phyloP scores from a whole-genome alignment of 2,113 vertebrate species.

The Strix uralensis region DNA sequence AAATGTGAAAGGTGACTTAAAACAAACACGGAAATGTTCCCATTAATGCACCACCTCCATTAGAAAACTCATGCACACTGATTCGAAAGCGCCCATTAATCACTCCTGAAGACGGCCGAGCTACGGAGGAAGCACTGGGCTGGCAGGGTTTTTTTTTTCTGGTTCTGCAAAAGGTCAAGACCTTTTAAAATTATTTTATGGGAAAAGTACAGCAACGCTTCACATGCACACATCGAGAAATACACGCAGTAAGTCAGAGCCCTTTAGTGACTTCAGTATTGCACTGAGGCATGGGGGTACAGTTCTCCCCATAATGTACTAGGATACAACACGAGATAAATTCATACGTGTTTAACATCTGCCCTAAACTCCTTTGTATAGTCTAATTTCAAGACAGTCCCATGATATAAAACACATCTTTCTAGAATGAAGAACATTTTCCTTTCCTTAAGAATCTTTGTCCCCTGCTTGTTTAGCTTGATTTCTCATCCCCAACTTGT shows the following conservation, averaged over 20 bases:
- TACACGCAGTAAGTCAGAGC: not conserved
- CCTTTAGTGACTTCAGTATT: not conserved
- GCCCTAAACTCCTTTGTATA: not conserved
- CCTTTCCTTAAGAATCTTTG: not conserved
- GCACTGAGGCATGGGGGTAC: accelerated
- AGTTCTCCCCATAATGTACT: accelerated
- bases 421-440: not conserved
- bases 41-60: not conserved
- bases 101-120: accelerated
- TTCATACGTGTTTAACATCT: too few relatives aligned
- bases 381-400: not conserved
- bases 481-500: not conserved
- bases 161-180: not conserved
- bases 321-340: accelerated
- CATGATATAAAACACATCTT: not conserved
- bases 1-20: not conserved
- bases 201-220: not conserved
- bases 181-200: not conserved
- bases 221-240: accelerated
- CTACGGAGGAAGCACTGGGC: not conserved
- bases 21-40: not conserved
- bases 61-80: accelerated
- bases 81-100: accelerated
- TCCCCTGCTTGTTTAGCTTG: not conserved
- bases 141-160: not conserved